These are phyloP conservation scores for Patella vulgata DNA, from an alignment of 1,140 invertebrate genomes.

Conservation along the genomic window DNA sequence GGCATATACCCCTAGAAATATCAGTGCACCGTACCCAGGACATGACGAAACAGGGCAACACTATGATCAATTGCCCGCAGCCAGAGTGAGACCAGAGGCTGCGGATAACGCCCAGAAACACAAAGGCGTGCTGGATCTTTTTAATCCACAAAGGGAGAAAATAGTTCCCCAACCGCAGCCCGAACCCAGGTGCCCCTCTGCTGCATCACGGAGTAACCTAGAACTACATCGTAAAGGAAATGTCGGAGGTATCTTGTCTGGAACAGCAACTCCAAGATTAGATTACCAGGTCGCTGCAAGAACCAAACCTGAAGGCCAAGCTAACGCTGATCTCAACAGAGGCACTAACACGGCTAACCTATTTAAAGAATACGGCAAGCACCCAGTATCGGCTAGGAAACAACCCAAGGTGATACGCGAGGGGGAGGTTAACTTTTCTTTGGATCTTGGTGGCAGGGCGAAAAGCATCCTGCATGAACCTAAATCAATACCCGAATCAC, in stretches of 20 bases:
- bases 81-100: conserved; percentile 50
- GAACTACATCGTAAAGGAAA: conserved; percentile 48
- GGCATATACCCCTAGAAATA: neutral
- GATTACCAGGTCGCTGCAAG: conserved; percentile 33
- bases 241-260: conserved; percentile 45
- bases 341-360: conserved; percentile 44
- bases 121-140: conserved; percentile 47
- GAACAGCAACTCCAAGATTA: conserved; percentile 39
- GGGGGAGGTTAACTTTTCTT: conserved; percentile 45
- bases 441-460: conserved; percentile 49
- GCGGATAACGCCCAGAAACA: conserved; percentile 39
- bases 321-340: conserved; percentile 47
- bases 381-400: conserved; percentile 40
- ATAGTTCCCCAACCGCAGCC: conserved; percentile 35
- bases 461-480: conserved; percentile 40
- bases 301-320: conserved; percentile 49
- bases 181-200: conserved; percentile 48
- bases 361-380: conserved; percentile 46
- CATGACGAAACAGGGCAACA: conserved; percentile 48
- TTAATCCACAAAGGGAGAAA: conserved; percentile 25
- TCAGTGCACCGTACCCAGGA: conserved; percentile 48
- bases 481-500: conserved; percentile 24
- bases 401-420: conserved; percentile 55
- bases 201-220: conserved; percentile 42
- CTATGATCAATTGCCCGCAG: conserved; percentile 35